Evolutionary conservation across 2,888 invertebrate genomes (phyloP).

Genomic region (Lasius platythorax): DNA sequence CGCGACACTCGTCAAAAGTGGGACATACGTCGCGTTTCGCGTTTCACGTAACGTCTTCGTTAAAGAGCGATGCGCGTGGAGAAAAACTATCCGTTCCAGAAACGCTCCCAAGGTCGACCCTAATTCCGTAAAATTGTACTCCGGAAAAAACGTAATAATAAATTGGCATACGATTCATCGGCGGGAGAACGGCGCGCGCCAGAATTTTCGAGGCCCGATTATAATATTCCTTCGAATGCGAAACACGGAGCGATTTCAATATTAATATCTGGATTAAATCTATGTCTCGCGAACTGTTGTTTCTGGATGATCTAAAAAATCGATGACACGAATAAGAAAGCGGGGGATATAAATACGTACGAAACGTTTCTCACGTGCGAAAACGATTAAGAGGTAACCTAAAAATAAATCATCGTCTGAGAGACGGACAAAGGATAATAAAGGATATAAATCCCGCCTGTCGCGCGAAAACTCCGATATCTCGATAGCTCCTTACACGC

Average conservation of each 20-base stretch:
- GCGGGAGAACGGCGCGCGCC: slow-evolving; percentile 2
- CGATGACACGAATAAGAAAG: background rate
- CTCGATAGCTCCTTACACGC: background rate
- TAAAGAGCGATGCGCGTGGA: background rate
- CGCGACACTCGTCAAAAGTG: background rate
- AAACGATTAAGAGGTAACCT: background rate
- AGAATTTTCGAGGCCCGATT: background rate
- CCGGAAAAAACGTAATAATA: background rate
- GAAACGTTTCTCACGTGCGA: background rate
- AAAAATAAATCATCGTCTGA: background rate
- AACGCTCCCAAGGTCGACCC: background rate
- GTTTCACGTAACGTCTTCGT: background rate
- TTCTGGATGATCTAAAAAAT: background rate
- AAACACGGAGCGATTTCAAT: background rate
- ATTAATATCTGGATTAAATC: background rate
- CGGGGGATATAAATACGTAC: background rate
- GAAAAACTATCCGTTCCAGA: background rate
- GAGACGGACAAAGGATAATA: background rate
- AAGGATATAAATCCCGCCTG: background rate
- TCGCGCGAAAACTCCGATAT: background rate
- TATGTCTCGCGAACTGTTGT: background rate
- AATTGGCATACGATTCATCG: slow-evolving; percentile 22
- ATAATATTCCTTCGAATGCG: background rate
- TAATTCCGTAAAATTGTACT: slow-evolving; percentile 10
- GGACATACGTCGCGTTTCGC: background rate